These are phyloP conservation scores for Oryzias woworae DNA, from an alignment of 2,113 vertebrate species.

Conservation along the genomic window DNA sequence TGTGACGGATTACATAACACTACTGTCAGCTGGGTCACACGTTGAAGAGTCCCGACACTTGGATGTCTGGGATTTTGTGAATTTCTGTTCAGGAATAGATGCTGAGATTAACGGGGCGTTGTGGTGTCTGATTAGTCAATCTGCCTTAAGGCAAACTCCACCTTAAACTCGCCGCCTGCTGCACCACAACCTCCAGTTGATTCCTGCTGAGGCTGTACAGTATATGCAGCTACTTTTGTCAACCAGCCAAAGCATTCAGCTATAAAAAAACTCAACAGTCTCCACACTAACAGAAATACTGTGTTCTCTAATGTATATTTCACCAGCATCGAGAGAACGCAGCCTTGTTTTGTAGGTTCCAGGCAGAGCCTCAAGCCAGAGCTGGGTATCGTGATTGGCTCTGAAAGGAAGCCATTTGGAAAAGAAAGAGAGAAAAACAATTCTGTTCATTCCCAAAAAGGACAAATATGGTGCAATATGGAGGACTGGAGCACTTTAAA, in stretches of 20 bases:
- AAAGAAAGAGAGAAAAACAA: neutral
- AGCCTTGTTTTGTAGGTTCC: neutral
- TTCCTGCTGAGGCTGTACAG: slow-evolving; percentile 10
- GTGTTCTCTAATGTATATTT: slow-evolving; percentile 10
- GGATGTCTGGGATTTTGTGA: neutral
- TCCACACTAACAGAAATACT: slow-evolving; percentile 20
- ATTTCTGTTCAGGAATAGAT: neutral
- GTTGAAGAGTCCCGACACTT: slow-evolving; percentile 6
- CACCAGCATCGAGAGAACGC: slow-evolving; percentile 13
- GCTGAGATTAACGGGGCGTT: neutral
- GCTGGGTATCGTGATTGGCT: slow-evolving; percentile 12
- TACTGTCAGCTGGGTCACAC: neutral
- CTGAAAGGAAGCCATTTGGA: neutral
- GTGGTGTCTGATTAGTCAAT: slow-evolving; percentile 5
- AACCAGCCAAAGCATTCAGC: neutral
- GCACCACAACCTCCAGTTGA: neutral
- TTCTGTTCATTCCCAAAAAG: neutral
- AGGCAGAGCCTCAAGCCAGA: neutral
- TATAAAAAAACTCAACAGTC: slow-evolving; percentile 8
- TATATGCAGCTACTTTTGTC: slow-evolving; percentile 8
- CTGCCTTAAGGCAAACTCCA: slow-evolving; percentile 14
- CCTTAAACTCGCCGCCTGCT: slow-evolving; percentile 5
- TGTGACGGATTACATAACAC: slow-evolving; percentile 2
- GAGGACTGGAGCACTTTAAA: slow-evolving; percentile 9
- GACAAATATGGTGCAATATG: slow-evolving; percentile 7